phyloP scores from a whole-genome alignment of 92 coral and sea anemone species.

The Heliopora coerulea region DNA sequence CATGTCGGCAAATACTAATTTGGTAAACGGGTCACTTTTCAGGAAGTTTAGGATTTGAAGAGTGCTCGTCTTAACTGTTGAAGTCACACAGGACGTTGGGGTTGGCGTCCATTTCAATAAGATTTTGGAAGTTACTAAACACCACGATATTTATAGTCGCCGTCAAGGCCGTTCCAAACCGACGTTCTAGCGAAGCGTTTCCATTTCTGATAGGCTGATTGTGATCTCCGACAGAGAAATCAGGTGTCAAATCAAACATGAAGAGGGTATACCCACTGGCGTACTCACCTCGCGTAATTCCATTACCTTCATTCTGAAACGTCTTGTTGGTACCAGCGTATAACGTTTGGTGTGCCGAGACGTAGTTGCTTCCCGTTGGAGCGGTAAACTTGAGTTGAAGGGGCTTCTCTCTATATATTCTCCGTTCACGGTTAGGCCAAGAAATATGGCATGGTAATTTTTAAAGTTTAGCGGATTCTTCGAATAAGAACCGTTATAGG shows the following conservation, averaged over 20 bases:
- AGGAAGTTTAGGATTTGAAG: conserved; percentile 14
- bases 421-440: conserved; percentile 56
- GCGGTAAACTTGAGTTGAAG: conserved; percentile 51
- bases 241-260: conserved; percentile 45
- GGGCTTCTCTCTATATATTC: conserved; percentile 53
- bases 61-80: conserved; percentile 45
- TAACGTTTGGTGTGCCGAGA: conserved; percentile 48
- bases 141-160: conserved; percentile 43
- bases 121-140: conserved; percentile 26
- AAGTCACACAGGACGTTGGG: conserved; percentile 41
- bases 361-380: conserved; percentile 43
- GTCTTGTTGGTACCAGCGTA: conserved; percentile 51
- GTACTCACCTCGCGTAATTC: conserved; percentile 48
- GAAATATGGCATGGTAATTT: conserved; percentile 41
- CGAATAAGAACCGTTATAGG: conserved; percentile 54
- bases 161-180: conserved; percentile 13
- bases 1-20: conserved; percentile 6
- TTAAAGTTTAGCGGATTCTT: conserved; percentile 58
- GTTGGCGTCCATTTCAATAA: conserved; percentile 25
- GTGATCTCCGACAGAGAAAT: conserved; percentile 40
- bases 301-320: conserved; percentile 50
- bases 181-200: conserved; percentile 38
- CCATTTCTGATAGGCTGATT: conserved; percentile 43
- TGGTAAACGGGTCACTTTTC: conserved; percentile 30
- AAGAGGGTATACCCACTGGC: conserved; percentile 40